Evolutionary conservation across 2,113 vertebrate genomes (phyloP).

Genomic region (Anarrhichthys ocellatus): DNA sequence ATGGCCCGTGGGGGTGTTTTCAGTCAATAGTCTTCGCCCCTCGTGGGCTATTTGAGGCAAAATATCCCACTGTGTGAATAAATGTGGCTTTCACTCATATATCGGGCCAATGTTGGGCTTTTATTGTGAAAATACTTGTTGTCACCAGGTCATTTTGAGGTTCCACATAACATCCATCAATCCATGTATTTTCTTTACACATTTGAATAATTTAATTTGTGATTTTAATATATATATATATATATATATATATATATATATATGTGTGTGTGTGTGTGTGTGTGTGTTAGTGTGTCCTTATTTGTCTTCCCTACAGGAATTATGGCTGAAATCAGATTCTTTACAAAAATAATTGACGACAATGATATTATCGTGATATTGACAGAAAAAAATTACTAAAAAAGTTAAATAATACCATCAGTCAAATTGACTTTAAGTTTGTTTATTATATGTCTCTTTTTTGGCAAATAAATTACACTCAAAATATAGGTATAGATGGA

Average conservation of each 20-base stretch:
- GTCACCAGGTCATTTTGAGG: background rate
- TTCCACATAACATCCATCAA: background rate
- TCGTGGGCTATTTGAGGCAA: slow-evolving; percentile 36
- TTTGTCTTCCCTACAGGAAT: background rate
- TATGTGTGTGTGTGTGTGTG: too few species aligned
- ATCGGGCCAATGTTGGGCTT: background rate
- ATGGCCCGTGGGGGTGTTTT: slow-evolving; percentile 62
- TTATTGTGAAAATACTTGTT: slow-evolving; percentile 20
- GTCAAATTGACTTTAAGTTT: background rate
- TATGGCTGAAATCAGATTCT: background rate
- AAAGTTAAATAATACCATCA: background rate
- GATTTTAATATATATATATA: background rate
- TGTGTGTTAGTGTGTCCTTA: background rate
- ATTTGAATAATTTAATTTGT: background rate
- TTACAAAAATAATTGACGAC: background rate
- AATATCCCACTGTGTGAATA: slow-evolving; percentile 26
- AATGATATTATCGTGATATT: background rate
- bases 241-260: background rate
- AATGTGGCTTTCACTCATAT: background rate
- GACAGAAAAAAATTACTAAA: background rate
- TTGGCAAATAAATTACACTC: background rate
- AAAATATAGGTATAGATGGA: background rate
- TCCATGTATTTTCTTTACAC: slow-evolving; percentile 8
- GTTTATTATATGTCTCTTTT: background rate
- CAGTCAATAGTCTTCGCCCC: slow-evolving; percentile 43